Base-by-base conservation (phyloP, 2,888 invertebrate species). In the Harmothoe impar region DNA sequence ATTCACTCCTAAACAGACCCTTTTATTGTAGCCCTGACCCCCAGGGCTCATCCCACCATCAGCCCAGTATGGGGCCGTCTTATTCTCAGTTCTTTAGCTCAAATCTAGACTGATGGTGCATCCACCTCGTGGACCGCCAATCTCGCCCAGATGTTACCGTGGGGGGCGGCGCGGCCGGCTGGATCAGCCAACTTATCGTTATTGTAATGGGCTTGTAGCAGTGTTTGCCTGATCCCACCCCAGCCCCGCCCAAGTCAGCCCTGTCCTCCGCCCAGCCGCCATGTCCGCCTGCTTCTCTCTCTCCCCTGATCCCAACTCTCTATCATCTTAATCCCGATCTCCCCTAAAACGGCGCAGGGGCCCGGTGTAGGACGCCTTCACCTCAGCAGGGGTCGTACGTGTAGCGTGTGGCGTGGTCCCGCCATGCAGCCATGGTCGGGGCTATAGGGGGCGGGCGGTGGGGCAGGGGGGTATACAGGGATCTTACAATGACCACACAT, bases 81-180 rank as follows among this genome's bases (percentile, higher is more conserved):
- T 52, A 86, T 86, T 86, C 86, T 86, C 86, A 86, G 86, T 86
- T 86, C 86, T 86, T 86, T 86, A 86, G 54, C 17, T n/a, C 54
- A 54, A 86, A 86, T 86, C 86, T 86, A 54, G 86, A 86, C 86
- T 56, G 86, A 86, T 86, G 51, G 86, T 54, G 29, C 25, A 29
- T 0, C 20, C 0, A 54, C 54, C 29, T 54, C 84, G 43, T 17
- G n/a, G 86, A 10, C 29, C 35, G 52, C 54, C 54, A 86, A 86
- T n/a, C 86, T 29, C 31, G n/a, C 54, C 54, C 86, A 54, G 54
- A 86, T 86, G 86, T 56, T 29, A 20, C 20, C 17, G 25, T 43
- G 43, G 54, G 54, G n/a, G 33, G 12, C 15, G 86, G 86, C 23
- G 84, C 31, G 86, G 12, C 86, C 10, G 43, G 43, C 43, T 1